Evolutionary conservation across 2,113 vertebrate genomes (phyloP), one percentile per base, ranked within the genome.

Genomic region (Rhinogobius similis): DNA sequence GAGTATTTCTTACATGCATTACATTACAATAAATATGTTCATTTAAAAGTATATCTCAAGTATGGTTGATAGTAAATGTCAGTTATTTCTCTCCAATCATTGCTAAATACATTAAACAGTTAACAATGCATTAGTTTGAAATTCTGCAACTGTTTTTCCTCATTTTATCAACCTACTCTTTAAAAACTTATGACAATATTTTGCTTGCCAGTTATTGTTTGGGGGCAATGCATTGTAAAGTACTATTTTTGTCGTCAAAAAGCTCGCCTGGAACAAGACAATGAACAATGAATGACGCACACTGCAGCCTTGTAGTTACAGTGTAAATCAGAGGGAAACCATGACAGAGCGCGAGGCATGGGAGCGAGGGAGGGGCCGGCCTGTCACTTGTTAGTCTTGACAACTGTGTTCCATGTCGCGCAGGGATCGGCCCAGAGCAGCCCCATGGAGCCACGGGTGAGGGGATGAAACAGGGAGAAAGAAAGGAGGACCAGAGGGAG

Each of bases 391-490:
- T 87, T 79, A 78, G 77, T 24, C 41, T 39, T 86, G 83, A 88
- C 90, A 86, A 82, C 74, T 83, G 70, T 65, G 82, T 74, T 84
- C 77, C 77, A 76, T 18, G 24, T 77, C 78, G 83, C 80, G 78
- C 1, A 78, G 86, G 75, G 89, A 72, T 62, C 46, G 23, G 59
- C 71, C 38, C 68, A 20, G 21, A 74, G 73, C 76, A 50, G 52
- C 62, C 77, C 0, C 9, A 70, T 56, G 27, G 21, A 70, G 20
- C 11, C 46, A 27, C 21, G 39, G 4, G 26, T 46, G 44, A 41
- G 61, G n/a, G 36, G 18, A 38, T 13, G 27, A 13, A 9, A 32
- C 1, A 10, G 58, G 44, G 59, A 36, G 21, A 39, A 50, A 41
- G 50, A 39, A 12, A 39, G 21, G 29, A 11, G 32, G 18, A 52